phyloP scores from a whole-genome alignment of 1,140 invertebrate genomes.

The Hylaeus anthracinus region DNA sequence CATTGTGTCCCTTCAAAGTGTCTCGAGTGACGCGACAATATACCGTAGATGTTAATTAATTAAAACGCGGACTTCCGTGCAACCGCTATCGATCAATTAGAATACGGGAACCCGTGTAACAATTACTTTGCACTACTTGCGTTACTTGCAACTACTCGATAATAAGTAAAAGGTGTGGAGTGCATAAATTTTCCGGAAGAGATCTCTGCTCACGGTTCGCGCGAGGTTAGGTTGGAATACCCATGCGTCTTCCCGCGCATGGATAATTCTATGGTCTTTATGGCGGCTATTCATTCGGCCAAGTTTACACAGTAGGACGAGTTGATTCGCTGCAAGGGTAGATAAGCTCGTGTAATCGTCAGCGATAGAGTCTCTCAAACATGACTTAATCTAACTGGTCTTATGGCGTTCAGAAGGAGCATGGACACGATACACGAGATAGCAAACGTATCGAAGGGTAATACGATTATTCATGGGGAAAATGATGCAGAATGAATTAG shows the following conservation, averaged over 20 bases:
- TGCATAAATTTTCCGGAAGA: neutral
- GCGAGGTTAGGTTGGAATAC: neutral
- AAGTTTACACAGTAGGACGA: conserved; percentile 32
- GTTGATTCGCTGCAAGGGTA: conserved; percentile 13
- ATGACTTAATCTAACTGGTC: conserved; percentile 9
- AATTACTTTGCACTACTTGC: no score
- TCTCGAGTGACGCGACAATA: neutral
- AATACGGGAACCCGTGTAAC: neutral
- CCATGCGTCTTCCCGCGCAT: neutral
- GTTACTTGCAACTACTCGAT: no score
- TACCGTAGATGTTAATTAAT: neutral
- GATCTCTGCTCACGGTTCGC: neutral
- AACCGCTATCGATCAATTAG: neutral
- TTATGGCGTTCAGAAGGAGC: no score
- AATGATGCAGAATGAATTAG: neutral
- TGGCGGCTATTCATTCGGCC: conserved; percentile 11
- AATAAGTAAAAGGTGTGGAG: neutral
- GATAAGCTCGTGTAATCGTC: conserved; percentile 35
- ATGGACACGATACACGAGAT: no score
- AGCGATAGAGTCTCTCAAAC: conserved; percentile 13
- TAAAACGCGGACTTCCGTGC: neutral
- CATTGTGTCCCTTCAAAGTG: conserved; percentile 9
- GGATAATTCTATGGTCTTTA: conserved; percentile 9
- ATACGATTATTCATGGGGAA: neutral
- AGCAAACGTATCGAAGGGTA: no score